Base-by-base conservation (phyloP, 2,797 vertebrate genomes). In the Rhynchonycteris naso region DNA sequence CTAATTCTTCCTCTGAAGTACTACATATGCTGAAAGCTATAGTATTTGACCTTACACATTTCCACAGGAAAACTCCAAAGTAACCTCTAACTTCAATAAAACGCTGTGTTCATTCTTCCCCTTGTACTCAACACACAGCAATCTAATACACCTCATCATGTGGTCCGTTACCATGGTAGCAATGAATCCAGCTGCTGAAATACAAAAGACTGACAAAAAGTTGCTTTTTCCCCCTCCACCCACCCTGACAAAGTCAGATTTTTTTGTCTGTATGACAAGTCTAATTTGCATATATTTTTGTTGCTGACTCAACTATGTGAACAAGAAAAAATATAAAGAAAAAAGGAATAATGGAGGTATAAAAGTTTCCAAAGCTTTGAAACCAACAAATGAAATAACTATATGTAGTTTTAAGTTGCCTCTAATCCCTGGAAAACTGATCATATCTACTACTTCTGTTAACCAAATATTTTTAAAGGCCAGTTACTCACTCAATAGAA, bases 81-180 rank as follows among this genome's bases (percentile, higher is more conserved):
- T 96, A 98, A 98, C 98, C 97, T 98, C 98, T 98, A 98, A 98
- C 98, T 98, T 98, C 98, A 98, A 94, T 96, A 98, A 98, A 98
- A 98, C 97, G 98, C 98, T 98, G 98, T 97, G 98, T 98, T 98
- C 98, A 97, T 98, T 99, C 98, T 92, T 95, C 97, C 95, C 97
- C 98, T 98, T 96, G 94, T 97, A 98, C 98, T 99, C 99, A 79
- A 97, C 97, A 97, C 99, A 99, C 98, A 98, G 99, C 99, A 99
- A 99, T 99, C 99, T 99, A 99, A 99, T 99, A 99, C 99, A 99
- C 99, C 98, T 99, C 98, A 99, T 99, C 99, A 99, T 99, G 99
- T 99, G 99, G 98, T 99, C 98, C 97, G 99, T 99, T 99, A 97
- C 99, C 98, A 99, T 99, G 98, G 99, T 95, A 99, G 99, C 99